Evolutionary conservation across 2,113 vertebrate species (phyloP), one percentile per base, ranked within the genome.

Genomic region (Carlito syrichta): DNA sequence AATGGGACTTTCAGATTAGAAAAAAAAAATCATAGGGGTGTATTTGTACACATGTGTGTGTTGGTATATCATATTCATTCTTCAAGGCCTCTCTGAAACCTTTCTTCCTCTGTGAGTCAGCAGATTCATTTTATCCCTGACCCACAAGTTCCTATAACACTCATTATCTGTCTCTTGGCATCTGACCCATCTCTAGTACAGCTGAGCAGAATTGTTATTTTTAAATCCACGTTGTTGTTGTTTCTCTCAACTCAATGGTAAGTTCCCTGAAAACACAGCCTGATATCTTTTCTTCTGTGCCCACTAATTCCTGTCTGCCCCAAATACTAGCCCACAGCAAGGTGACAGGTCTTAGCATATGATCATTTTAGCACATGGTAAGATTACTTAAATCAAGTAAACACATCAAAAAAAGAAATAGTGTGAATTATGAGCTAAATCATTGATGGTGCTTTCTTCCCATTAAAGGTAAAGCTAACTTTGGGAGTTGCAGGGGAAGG

Each of bases 381-480:
- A 84, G 45, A 92, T 40, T 5, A 23, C 45, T 76, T 87, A 58
- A 88, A 89, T 91, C 78, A 86, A 86, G 89, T 95, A 97, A 97
- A 97, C 95, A 96, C 78, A 89, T 62, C 50, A 3, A 38, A 88
- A 93, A 96, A 79, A 66, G 86, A 90, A 95, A 85, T 8, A 13
- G 86, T 82, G 60, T 8, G 17, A 94, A 62, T 86, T 52, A 38
- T 84, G 73, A 79, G 93, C 89, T 86, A 91, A 93, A 69, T 79
- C 32, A 43, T 81, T 8, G 16, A 88, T 54, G 74, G 86, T 94
- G 96, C 96, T 95, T 95, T 91, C 87, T 96, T 91, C 96, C 91
- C 56, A 10, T 91, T 91, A 84, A 97, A 97, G 96, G 97, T 97
- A 96, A 97, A 95, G 56, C 96, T 97, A 97, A 97, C 95, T 98